Percentiles rank a stretch among this genome's conserved stretches.
Evolutionary conservation across 2,888 invertebrate species (phyloP).

Genomic region (Diadegma fenestrale): DNA sequence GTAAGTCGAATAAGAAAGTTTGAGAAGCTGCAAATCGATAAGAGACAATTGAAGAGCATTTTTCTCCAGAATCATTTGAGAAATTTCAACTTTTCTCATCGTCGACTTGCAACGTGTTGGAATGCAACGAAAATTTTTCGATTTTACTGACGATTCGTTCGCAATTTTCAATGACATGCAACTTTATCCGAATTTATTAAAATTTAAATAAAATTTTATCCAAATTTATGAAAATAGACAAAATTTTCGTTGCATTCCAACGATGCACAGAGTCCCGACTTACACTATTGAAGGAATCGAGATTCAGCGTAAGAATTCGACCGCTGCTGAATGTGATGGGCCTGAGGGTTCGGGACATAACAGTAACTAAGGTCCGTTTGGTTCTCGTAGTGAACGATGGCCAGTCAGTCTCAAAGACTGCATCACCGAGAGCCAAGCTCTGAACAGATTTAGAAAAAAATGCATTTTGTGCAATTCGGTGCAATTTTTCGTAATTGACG

Average conservation of each 20-base stretch:
- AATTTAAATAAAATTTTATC: too few species aligned
- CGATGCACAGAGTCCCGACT: too few species aligned
- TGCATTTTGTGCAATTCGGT: neutral
- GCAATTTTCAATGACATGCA: too few species aligned
- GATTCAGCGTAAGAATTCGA: slow-evolving; percentile 27
- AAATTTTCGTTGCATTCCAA: too few species aligned
- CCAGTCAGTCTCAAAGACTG: slow-evolving; percentile 72
- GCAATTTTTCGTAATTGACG: neutral
- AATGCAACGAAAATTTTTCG: too few species aligned
- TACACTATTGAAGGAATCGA: slow-evolving; percentile 50
- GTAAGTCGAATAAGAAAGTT: slow-evolving; percentile 72
- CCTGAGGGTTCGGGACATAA: slow-evolving; percentile 63
- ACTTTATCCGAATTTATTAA: too few species aligned
- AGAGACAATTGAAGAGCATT: neutral
- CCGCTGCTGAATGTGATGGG: slow-evolving; percentile 48
- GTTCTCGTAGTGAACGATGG: neutral
- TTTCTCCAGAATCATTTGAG: neutral
- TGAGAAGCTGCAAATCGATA: slow-evolving; percentile 68
- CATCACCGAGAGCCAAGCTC: slow-evolving; percentile 68
- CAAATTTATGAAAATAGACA: too few species aligned
- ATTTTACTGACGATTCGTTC: too few species aligned
- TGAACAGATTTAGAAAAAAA: slow-evolving; percentile 33
- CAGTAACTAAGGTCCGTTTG: slow-evolving; percentile 61
- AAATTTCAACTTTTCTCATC: neutral
- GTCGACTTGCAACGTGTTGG: too few species aligned